Conservation (phyloP, 1,140 invertebrate species). For the Stegodyphus dumicola region DNA sequence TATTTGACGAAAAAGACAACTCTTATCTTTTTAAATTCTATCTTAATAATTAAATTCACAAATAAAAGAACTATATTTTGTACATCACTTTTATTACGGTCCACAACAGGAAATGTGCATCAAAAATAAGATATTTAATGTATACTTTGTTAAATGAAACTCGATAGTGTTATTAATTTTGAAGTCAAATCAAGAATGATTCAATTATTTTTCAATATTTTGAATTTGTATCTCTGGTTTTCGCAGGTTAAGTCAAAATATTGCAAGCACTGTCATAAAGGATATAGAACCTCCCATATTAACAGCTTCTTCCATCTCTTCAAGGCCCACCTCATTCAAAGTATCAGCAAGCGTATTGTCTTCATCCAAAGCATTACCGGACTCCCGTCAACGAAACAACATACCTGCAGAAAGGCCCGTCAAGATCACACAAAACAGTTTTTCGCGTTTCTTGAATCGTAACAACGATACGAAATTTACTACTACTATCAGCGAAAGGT, state of each 20-base stretch:
- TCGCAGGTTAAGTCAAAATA: neutral
- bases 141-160: no score
- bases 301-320: neutral
- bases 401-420: neutral
- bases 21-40: no score
- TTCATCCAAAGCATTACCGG: neutral
- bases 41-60: no score
- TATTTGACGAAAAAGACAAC: no score
- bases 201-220: no score
- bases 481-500: slow-evolving; percentile 31
- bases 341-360: slow-evolving; percentile 37
- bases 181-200: no score
- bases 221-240: no score
- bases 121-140: no score
- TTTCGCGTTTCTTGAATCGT: neutral
- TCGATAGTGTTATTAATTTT: no score
- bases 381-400: neutral
- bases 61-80: no score
- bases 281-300: slow-evolving; percentile 35
- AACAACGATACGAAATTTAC: neutral
- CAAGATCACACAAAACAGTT: neutral
- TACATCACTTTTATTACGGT: no score
- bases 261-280: slow-evolving; percentile 19
- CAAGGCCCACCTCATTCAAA: slow-evolving; percentile 6
- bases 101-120: no score